Evolutionary conservation across 1,140 invertebrate species (phyloP).

Genomic region (Globodera rostochiensis): DNA sequence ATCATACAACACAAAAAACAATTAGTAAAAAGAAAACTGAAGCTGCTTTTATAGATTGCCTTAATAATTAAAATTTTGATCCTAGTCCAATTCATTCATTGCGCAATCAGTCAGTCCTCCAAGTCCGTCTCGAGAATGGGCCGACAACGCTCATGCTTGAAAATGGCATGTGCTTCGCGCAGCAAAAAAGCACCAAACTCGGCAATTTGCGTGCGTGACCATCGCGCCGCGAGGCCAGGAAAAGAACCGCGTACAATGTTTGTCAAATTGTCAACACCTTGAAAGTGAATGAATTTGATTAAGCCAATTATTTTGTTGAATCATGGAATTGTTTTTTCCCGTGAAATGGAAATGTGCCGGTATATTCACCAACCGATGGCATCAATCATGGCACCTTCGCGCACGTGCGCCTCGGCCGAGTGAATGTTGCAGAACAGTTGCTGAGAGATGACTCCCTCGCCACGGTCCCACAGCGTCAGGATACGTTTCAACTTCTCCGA

Average conservation of each 20-base stretch:
- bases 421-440: constrained; percentile 88
- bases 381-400: constrained; percentile 88
- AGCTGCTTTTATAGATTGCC: too few species aligned
- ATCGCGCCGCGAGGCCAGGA: constrained; percentile 78
- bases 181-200: constrained; percentile 81
- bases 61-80: too few species aligned
- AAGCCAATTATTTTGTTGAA: not conserved
- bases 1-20: too few species aligned
- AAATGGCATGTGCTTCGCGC: constrained; percentile 80
- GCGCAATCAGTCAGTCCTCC: not conserved
- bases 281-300: constrained; percentile 3
- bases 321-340: too few species aligned
- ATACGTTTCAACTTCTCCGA: constrained; percentile 78
- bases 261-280: constrained; percentile 74
- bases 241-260: constrained; percentile 82
- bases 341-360: not conserved
- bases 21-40: too few species aligned
- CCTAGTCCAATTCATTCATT: too few species aligned
- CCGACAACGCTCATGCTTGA: constrained; percentile 78
- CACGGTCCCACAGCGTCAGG: constrained; percentile 81
- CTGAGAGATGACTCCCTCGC: constrained; percentile 82
- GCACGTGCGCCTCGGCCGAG: constrained; percentile 84
- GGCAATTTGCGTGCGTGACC: constrained; percentile 74
- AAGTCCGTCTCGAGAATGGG: constrained; percentile 74
- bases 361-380: constrained; percentile 72